Evolutionary conservation across 2,797 vertebrate species (phyloP), one percentile per base, ranked within the genome.

Genomic region (Schizothorax lantsangensis): DNA sequence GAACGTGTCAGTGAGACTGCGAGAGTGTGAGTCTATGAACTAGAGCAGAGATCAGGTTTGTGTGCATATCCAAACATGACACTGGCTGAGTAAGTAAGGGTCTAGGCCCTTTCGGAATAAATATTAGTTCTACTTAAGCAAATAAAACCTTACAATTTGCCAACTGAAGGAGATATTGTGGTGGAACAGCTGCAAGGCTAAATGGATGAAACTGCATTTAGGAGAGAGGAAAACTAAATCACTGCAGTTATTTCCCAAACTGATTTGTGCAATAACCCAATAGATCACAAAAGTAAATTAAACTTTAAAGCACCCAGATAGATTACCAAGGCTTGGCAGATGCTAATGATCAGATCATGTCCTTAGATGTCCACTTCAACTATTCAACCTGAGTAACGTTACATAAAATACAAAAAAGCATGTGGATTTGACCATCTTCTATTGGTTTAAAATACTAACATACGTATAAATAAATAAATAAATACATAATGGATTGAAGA

Each of bases 61-160:
- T 69, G 33, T 82, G 73, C 83, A 79, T 81, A 84, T 90, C 84
- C 79, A 92, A 91, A 92, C 92, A 87, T 89, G 90, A 91, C 89
- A 91, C 90, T 74, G 71, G 64, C 79, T 73, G 84, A 86, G 83
- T 84, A 74, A 86, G 86, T 86, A 68, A 85, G 84, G 82, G 88
- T 90, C 90, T 89, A 90, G 84, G 83, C 79, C 75, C 88, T 85
- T 86, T 84, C 73, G 78, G 72, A 84, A 90, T 92, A 91, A 93
- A 92, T 91, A 92, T 92, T 92, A 89, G 89, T 88, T 91, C 86
- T 91, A 83, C 85, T 89, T 87, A 90, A 84, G 87, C 89, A 92
- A 93, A 92, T 90, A 93, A 89, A 91, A 89, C 89, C 84, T 85
- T 82, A 86, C 87, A 84, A 90, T 86, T 88, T 88, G 88, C 89